Evolutionary conservation across 2,113 vertebrate genomes (phyloP), one percentile per base, ranked within the genome.

Genomic region (Lethenteron reissneri): DNA sequence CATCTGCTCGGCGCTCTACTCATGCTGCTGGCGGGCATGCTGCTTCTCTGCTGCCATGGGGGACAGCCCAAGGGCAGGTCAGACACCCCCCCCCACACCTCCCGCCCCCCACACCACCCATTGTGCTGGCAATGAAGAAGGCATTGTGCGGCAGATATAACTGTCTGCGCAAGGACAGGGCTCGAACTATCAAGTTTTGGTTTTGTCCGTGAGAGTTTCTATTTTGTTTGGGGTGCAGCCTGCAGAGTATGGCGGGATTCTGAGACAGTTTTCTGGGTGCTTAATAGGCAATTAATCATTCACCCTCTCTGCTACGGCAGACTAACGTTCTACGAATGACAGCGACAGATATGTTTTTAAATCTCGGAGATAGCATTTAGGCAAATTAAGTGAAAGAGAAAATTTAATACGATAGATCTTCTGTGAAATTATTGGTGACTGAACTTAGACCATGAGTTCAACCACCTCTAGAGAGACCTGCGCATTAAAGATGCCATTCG

Each of bases 51-150:
- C 80, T 94, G 90, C 78, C 78, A 81, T 57, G 87, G 87, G 75
- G 88, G 88, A 77, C 92, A 99, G 80, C 94, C 92, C 1, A 77
- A 81, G 1, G 94, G 91, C 77, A 97, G 92, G 94, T 96, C 76
- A 77, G 80, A 15, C 71, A 19, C 70, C 14, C 25, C 71, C 70
- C 41, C 41, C 41, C 41, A 41, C 41, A 41, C 41, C 41, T 41
- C 41, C 41, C 72, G 8, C 56, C n/a, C n/a, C 11, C 8, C n/a
- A 21, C 62, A 68, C 64, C 11, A 68, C 11, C 25, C 25, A 17
- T 17, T 68, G 64, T 25, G 10, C 9, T 25, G n/a, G 10, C 64
- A 68, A 25, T 25, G 8, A 11, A 68, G 3, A 25, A 10, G n/a
- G 1, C 9, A 17, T 8, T 68, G n/a, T 68, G n/a, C 1, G 11